Evolutionary conservation across 2,113 vertebrate species (phyloP).

Genomic region (Nymphicus hollandicus): DNA sequence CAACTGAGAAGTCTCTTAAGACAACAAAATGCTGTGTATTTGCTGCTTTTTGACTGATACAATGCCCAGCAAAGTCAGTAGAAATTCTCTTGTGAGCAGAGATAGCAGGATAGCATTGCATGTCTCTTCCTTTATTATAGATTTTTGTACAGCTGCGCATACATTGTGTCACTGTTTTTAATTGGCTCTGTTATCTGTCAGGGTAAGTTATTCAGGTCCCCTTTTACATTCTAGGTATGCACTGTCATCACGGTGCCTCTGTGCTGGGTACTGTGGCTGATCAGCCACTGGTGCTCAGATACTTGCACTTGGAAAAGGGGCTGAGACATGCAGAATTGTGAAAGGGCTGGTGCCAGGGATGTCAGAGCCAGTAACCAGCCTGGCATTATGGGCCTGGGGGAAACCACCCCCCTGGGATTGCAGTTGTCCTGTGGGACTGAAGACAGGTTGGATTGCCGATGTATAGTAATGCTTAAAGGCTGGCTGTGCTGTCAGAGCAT

Average conservation of each 20-base stretch:
- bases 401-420: neutral
- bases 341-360: neutral
- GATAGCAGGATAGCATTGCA: neutral
- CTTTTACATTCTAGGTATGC: neutral
- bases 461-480: neutral
- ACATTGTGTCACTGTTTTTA: neutral
- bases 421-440: neutral
- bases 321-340: fast-evolving
- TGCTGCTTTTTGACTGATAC: neutral
- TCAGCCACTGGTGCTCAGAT: fast-evolving
- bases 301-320: fast-evolving
- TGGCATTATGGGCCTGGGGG: neutral
- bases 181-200: neutral
- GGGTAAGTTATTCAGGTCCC: neutral
- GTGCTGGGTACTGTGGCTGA: neutral
- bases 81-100: neutral
- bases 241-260: fast-evolving
- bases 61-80: neutral
- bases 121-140: neutral
- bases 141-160: neutral
- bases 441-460: neutral
- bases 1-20: neutral
- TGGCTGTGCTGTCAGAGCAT: neutral
- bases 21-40: neutral
- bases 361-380: neutral